Base-by-base conservation (phyloP, 2,113 vertebrate species). In the Myrmecophaga tridactyla region DNA sequence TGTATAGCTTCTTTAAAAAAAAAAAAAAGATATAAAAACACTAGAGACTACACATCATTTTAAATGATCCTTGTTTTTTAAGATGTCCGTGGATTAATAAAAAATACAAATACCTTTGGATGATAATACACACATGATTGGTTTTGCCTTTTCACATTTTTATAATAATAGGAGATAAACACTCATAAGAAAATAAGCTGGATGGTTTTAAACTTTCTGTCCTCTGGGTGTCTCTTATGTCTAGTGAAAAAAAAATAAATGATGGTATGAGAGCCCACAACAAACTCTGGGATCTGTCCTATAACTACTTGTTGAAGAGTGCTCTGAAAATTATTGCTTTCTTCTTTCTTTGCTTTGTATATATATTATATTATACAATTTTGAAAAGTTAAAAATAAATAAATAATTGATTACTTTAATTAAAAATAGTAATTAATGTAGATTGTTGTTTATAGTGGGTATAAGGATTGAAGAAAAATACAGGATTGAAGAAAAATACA, bases 161-260 rank as follows among this genome's bases (percentile, higher is more conserved):
- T 73, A n/a, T n/a, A n/a, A n/a, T 60, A 86, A 72, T 80, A 70
- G 51, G 34, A 94, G 39, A 85, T 29, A 69, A 81, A 81, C 60
- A 25, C 46, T 92, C 65, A 41, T 58, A 15, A 92, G n/a, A 94
- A 80, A 62, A 56, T 46, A 77, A 46, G 14, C n/a, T 51, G 43
- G 36, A 70, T 56, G 7, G 8, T 80, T 89, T 76, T 94, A 93
- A 94, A 89, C 69, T 78, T 78, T 93, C 58, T 94, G 58, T 76
- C 96, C 96, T 93, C 80, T 96, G 96, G 97, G 76, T 95, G 95
- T 95, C 96, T 87, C 97, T 96, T 83, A 87, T 67, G 95, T 87
- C 94, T 94, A 94, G 51, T 92, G 69, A 89, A 96, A 96, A 96
- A 96, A n/a, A n/a, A n/a, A n/a, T n/a, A n/a, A n/a, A n/a, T n/a